Base-by-base conservation (phyloP, 2,888 invertebrate genomes). In the Formica aserva region DNA sequence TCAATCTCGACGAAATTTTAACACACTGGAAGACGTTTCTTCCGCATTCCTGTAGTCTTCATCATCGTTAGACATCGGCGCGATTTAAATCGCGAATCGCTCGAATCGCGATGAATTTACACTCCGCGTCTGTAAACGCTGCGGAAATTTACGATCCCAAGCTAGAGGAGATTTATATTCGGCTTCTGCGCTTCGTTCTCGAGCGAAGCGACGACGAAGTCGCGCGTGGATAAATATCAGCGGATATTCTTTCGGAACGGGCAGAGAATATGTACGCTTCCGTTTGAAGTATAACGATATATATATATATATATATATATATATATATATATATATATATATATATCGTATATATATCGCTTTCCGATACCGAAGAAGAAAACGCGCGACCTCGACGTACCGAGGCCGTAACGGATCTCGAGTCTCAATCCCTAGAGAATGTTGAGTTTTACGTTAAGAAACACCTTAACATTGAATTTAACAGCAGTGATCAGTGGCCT, bases 1-100 rank as follows among this genome's bases (percentile, higher is more conserved):
- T 57, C 57, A 55, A 57, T 29, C 6, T 45, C 32, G 57, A 71
- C 41, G 60, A 72, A 60, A 26, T 67, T 55, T 38, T 18, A 32
- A 26, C 18, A 60, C 3, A 45, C 32, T 72, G 78, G 78, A 80
- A 80, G 78, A 80, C 72, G 71, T 78, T 52, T 32, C 78, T 71
- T 78, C 78, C 78, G 60, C 78, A 35, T 78, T 78, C 45, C 29
- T 45, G 41, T 72, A 45, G 32, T 72, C 78, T 55, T 57, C 76
- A 15, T 55, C 69, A 9, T 55, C 57, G 38, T 67, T 41, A 29
- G 52, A n/a, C 60, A 5, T 18, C 32, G 62, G n/a, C 22, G 26
- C 45, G 60, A 74, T 38, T 60, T 45, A 41, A 29, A 38, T 65
- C 66, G 48, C 41, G 22, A 63, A 22, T 63, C 22, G 9, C 65